Conservation (phyloP, 2,888 invertebrate species). For the Patella pellucida region DNA sequence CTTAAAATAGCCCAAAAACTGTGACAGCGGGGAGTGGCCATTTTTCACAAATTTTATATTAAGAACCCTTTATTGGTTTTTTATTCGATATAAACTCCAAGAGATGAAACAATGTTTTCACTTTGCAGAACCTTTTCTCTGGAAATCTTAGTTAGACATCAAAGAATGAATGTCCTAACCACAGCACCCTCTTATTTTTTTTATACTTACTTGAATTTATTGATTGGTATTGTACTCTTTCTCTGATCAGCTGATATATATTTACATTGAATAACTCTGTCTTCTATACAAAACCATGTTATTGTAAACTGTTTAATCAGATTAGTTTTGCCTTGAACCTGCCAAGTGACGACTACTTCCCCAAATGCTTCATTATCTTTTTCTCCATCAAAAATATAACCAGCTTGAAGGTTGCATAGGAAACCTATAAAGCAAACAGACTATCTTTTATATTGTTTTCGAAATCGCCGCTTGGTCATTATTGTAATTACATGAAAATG, state of each 20-base stretch:
- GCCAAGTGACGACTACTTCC: conserved; percentile 65
- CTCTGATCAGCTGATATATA: conserved; percentile 59
- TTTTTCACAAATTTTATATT: too few relatives aligned
- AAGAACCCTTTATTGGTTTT: too few relatives aligned
- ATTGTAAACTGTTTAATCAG: conserved; percentile 66
- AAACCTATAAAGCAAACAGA: conserved; percentile 47
- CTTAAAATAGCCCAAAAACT: too few relatives aligned
- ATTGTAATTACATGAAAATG: too few relatives aligned
- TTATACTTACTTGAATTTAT: conserved; percentile 57
- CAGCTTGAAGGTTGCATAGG: conserved; percentile 49
- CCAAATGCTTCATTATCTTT: conserved; percentile 60
- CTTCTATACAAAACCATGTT: conserved; percentile 65
- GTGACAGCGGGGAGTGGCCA: too few relatives aligned
- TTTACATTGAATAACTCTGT: conserved; percentile 64
- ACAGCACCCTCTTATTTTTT: too few relatives aligned
- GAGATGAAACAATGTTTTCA: too few relatives aligned
- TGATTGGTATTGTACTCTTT: conserved; percentile 62
- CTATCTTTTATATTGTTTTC: not conserved
- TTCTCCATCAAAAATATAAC: conserved; percentile 50
- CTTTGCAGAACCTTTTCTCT: too few relatives aligned
- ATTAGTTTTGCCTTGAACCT: conserved; percentile 54
- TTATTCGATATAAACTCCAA: too few relatives aligned
- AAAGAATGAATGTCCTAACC: too few relatives aligned
- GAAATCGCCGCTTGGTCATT: too few relatives aligned
- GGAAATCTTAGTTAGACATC: too few relatives aligned